A percentile compares a stretch with the other conserved stretches of the same genome.
These are phyloP conservation scores for Chromoteleia sp. DNA, from an alignment of 2,888 invertebrate genomes.

Conservation along the genomic window DNA sequence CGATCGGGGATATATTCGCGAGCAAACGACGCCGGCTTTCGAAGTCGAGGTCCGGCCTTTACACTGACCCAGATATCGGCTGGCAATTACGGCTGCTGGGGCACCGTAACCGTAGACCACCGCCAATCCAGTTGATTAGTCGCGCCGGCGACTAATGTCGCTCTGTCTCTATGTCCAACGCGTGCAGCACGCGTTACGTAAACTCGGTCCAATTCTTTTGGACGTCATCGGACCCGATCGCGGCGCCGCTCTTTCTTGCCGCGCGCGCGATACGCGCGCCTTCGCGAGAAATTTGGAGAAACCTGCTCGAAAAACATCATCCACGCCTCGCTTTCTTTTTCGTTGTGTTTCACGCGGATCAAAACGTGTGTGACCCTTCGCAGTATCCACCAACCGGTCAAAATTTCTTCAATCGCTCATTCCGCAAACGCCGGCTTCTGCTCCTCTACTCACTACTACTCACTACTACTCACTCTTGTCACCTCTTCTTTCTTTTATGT, in stretches of 20 bases:
- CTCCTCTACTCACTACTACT: too few species aligned
- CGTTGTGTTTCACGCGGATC: constrained; percentile 28
- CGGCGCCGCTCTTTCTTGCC: constrained; percentile 42
- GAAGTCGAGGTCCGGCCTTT: constrained; percentile 80
- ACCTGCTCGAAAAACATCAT: constrained; percentile 57
- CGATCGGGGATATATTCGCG: constrained; percentile 58
- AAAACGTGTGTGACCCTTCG: constrained; percentile 39
- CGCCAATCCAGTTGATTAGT: constrained; percentile 31
- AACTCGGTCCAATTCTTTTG: constrained; percentile 58
- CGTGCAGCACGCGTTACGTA: constrained; percentile 53
- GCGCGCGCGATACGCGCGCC: constrained; percentile 44
- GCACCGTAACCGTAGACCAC: constrained; percentile 44
- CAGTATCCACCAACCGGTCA: background rate
- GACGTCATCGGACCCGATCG: too few species aligned
- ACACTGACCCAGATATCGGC: constrained; percentile 82
- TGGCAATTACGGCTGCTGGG: constrained; percentile 76
- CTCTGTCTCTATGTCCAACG: constrained; percentile 49
- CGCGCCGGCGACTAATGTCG: too few species aligned
- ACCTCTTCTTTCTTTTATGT: too few species aligned
- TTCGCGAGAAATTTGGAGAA: constrained; percentile 66
- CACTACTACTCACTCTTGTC: too few species aligned
- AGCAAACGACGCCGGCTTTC: constrained; percentile 77
- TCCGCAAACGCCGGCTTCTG: too few species aligned
- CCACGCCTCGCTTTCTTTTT: constrained; percentile 61
- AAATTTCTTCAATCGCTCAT: background rate